Percentiles rank a stretch among this genome's conserved stretches.
Evolutionary conservation across 2,113 vertebrate species (phyloP).

Genomic region (Coptodon rendalli): DNA sequence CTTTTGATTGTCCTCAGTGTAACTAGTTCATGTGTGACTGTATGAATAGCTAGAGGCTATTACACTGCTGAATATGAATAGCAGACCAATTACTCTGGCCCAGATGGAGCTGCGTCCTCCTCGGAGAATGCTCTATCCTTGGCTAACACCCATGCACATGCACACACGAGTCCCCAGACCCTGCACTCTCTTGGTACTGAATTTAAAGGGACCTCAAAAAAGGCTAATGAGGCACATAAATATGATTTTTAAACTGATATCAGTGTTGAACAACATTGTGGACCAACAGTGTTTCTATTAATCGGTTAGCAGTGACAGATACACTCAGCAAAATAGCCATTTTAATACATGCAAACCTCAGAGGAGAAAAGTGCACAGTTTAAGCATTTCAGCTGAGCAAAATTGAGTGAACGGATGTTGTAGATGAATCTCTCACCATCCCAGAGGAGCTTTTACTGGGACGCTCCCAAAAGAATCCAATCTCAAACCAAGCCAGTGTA

Average conservation of each 20-base stretch:
- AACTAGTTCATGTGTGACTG: conserved; percentile 68
- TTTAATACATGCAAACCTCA: conserved; percentile 23
- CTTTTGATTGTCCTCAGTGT: conserved; percentile 56
- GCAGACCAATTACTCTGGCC: conserved; percentile 72
- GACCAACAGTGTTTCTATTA: conserved; percentile 7
- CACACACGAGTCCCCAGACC: neutral
- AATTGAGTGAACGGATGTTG: conserved; percentile 23
- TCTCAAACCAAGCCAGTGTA: conserved; percentile 49
- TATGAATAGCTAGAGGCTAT: conserved; percentile 64
- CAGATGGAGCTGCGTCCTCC: conserved; percentile 65
- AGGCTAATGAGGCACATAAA: conserved; percentile 42
- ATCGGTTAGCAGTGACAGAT: neutral
- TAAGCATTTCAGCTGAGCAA: conserved; percentile 16
- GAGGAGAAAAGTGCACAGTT: conserved; percentile 5
- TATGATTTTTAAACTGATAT: neutral
- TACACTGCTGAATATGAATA: conserved; percentile 74
- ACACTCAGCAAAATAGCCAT: neutral
- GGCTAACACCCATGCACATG: conserved; percentile 11
- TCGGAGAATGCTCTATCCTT: conserved; percentile 49
- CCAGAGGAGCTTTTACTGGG: conserved; percentile 62
- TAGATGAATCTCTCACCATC: conserved; percentile 30
- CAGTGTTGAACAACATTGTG: neutral
- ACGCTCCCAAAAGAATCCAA: conserved; percentile 53
- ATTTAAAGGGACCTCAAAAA: conserved; percentile 5
- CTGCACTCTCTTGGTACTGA: conserved; percentile 28